Percentiles rank a stretch among this genome's conserved stretches.
Evolutionary conservation across 2,113 vertebrate genomes (phyloP).

Genomic region (Labrus mixtus): DNA sequence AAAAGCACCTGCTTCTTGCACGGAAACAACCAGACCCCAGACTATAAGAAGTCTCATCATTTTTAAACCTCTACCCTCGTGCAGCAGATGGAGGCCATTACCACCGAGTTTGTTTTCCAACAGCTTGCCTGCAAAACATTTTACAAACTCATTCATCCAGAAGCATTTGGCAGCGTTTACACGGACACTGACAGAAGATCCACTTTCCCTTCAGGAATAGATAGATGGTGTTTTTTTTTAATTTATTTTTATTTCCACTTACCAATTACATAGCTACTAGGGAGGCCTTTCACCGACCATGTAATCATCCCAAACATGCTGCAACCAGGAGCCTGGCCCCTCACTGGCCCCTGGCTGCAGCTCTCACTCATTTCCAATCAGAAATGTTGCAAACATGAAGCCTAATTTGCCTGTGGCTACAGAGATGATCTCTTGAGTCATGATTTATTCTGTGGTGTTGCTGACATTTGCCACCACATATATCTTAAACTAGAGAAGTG

Average conservation of each 20-base stretch:
- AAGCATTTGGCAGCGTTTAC: constrained; percentile 32
- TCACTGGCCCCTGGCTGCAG: constrained; percentile 37
- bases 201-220: constrained; percentile 34
- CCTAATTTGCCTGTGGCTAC: constrained; percentile 25
- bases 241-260: constrained; percentile 40
- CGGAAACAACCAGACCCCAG: not conserved
- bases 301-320: constrained; percentile 67
- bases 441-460: constrained; percentile 13
- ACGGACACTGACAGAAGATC: constrained; percentile 37
- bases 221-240: not conserved
- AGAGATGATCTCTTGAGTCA: not conserved
- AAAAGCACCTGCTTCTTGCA: constrained; percentile 57
- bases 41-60: constrained; percentile 1
- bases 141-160: constrained; percentile 52
- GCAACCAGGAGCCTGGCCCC: constrained; percentile 48
- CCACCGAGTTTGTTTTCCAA: not conserved
- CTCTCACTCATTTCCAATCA: constrained; percentile 17
- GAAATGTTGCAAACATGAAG: constrained; percentile 45
- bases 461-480: not conserved
- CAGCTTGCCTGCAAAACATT: constrained; percentile 35
- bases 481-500: not conserved
- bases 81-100: constrained; percentile 27
- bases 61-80: not conserved
- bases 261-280: constrained; percentile 53
- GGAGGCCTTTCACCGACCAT: constrained; percentile 53